Evolutionary conservation across 2,888 invertebrate species (phyloP).

Genomic region (Mystacides longicornis): DNA sequence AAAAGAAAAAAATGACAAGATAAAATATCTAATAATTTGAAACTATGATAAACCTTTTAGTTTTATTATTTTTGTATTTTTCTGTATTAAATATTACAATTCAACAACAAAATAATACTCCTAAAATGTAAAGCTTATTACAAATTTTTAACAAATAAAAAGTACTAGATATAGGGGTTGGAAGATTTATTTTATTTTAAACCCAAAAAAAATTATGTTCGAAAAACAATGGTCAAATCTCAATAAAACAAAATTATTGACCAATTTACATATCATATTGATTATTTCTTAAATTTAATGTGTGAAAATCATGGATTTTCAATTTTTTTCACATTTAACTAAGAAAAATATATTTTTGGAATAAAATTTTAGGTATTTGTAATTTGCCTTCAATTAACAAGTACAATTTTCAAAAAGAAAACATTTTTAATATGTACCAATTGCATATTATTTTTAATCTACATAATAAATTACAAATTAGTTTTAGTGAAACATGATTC

Average conservation of each 20-base stretch:
- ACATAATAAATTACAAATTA: no score
- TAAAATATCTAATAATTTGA: no score
- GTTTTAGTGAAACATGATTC: no score
- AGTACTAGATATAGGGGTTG: neutral
- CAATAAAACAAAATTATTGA: neutral
- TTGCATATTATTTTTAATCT: no score
- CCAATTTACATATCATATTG: neutral
- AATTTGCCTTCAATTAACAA: no score
- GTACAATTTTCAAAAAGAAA: no score
- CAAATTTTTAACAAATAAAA: neutral
- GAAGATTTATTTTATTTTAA: neutral
- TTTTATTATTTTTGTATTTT: neutral
- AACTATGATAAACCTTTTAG: neutral
- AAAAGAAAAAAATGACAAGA: no score
- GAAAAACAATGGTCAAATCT: neutral
- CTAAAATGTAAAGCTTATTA: neutral
- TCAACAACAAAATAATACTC: neutral
- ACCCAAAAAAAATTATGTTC: neutral
- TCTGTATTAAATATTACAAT: neutral
- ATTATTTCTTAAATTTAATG: neutral
- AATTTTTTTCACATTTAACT: no score
- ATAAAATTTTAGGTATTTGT: no score
- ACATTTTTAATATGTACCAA: no score
- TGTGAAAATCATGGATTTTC: no score
- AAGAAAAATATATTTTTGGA: no score